Evolutionary conservation across 2,888 invertebrate species (phyloP), one percentile per base, ranked within the genome.

Genomic region (Orthosia cruda): DNA sequence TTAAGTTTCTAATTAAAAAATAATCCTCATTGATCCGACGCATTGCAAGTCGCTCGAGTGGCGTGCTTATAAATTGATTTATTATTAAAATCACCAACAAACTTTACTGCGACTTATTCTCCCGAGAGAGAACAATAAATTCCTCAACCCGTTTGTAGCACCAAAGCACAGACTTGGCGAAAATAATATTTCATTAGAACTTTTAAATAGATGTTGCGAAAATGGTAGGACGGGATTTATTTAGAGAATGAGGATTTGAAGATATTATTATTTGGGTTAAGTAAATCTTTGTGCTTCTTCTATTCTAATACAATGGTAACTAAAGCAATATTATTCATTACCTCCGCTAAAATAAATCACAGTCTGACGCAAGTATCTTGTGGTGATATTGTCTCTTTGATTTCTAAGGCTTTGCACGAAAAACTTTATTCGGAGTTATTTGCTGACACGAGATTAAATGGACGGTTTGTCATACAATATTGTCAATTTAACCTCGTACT

Each of bases 51-150:
- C 86, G 66, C 81, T 49, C 65, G 62, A 77, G 75, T n/a, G 83
- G 71, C 68, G 57, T 83, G 90, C 87, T 85, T 89, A 89, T 83
- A 87, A 88, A 90, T 90, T 89, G 89, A 88, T 88, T 87, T 88
- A 90, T 90, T 90, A 90, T 89, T 90, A 79, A 89, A 90, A 90
- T 88, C 70, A 75, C 71, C 74, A 75, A 76, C 78, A 84, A 86
- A 85, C 71, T 86, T n/a, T 86, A 75, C 70, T 58, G 74, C 40
- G 64, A 57, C 74, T 83, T 81, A 85, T 83, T 74, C 73, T 74
- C 81, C 57, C 72, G 23, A 52, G 77, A 64, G 73, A 79, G 49
- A 81, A 81, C 83, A 79, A 87, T 82, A 85, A 74, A 79, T 81
- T 78, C 64, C 57, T 74, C 71, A 58, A 75, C 54, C 74, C 74